phyloP scores from a whole-genome alignment of 2,888 invertebrate genomes.

The Sarcophaga variegata region DNA sequence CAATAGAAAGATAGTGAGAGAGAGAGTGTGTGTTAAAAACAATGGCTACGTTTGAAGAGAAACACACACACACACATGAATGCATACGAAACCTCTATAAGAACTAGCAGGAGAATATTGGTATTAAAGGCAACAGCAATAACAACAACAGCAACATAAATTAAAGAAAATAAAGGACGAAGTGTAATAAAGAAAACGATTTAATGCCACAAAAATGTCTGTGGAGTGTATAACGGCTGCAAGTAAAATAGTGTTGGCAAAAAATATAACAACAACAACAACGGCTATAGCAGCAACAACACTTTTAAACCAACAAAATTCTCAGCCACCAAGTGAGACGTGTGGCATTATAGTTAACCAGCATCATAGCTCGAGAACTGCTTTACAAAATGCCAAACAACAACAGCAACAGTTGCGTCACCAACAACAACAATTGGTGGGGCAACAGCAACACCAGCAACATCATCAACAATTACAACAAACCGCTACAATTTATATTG shows the following conservation, averaged over 20 bases:
- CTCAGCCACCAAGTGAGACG: constrained; percentile 53
- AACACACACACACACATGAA: too few species aligned
- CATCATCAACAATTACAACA: constrained; percentile 71
- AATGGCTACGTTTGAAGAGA: too few species aligned
- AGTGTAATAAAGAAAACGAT: constrained; percentile 5
- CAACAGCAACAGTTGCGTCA: constrained; percentile 57
- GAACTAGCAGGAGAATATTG: too few species aligned
- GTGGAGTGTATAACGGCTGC: constrained; percentile 77
- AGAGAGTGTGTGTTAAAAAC: background rate
- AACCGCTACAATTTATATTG: constrained; percentile 68
- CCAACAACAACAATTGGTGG: constrained; percentile 52
- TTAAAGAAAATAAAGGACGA: background rate
- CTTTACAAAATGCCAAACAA: constrained; percentile 55
- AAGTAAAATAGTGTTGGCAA: constrained; percentile 68
- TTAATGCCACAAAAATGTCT: constrained; percentile 74
- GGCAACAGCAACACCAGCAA: constrained; percentile 49
- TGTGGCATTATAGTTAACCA: constrained; percentile 51
- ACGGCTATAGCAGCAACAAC: constrained; percentile 58
- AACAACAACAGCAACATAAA: too few species aligned
- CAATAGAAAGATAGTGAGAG: background rate
- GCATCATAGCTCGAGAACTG: constrained; percentile 20
- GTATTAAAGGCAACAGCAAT: too few species aligned
- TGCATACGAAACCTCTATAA: too few species aligned
- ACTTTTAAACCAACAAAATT: constrained; percentile 57
- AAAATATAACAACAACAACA: constrained; percentile 44